Conservation (phyloP, 2,797 vertebrate genomes). For the Synanceia verrucosa region DNA sequence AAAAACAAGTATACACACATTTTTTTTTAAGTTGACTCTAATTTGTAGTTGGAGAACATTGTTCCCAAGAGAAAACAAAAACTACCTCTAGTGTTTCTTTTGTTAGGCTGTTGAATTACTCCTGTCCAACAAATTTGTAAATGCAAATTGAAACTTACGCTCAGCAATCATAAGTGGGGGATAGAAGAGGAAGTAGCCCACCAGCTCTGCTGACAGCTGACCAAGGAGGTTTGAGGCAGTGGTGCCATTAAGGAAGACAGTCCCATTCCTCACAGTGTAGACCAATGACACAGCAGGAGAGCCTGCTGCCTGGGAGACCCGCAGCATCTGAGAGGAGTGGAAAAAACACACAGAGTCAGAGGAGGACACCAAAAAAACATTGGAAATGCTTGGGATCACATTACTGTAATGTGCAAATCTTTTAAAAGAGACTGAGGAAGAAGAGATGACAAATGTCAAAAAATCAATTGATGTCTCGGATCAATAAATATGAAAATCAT, state of each 20-base stretch:
- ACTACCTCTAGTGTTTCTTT: constrained; percentile 5
- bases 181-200: constrained; percentile 98
- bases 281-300: constrained; percentile 92
- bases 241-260: constrained; percentile 90
- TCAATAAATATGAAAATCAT: constrained; percentile 22
- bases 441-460: neutral
- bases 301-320: constrained; percentile 84
- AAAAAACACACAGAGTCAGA: constrained; percentile 12
- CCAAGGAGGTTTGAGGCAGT: constrained; percentile 93
- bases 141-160: constrained; percentile 84
- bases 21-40: neutral
- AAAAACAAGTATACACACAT: neutral
- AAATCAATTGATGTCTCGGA: constrained; percentile 2
- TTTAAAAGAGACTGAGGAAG: neutral
- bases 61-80: constrained; percentile 1
- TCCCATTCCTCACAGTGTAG: constrained; percentile 92
- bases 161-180: constrained; percentile 95
- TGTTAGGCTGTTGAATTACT: constrained; percentile 24
- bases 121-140: constrained; percentile 24
- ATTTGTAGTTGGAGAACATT: constrained; percentile 24
- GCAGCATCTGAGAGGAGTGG: constrained; percentile 87
- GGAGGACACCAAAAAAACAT: neutral
- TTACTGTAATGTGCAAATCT: neutral
- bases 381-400: neutral
- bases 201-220: constrained; percentile 94